Evolutionary conservation across 2,888 invertebrate genomes (phyloP), one percentile per base, ranked within the genome.

Genomic region (Catocala nupta): DNA sequence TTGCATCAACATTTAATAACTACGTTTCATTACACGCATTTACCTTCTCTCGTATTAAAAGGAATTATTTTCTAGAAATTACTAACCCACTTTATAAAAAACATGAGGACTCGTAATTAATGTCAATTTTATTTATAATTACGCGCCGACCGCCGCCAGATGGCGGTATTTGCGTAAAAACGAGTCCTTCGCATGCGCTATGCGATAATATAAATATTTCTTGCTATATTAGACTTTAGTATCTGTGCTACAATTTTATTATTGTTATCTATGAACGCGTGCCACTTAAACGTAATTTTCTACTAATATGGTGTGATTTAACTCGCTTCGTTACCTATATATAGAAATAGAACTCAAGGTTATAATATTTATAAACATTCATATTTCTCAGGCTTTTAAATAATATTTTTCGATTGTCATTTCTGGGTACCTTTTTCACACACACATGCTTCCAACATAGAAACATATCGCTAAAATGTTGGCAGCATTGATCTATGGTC

Each of bases 71-170:
- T 90, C 92, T 92, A 92, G 91, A 90, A 90, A 89, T 89, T 86
- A 65, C 87, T 91, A 91, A 89, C 89, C 88, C 84, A 91, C 89
- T 88, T 90, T 83, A 84, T 83, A 87, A 84, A 85, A 85, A 86
- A 80, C 77, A 70, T 74, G 68, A 68, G 73, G 78, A 75, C 78
- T 58, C 71, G 81, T 82, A 93, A 93, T 93, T 92, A 90, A 87
- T 92, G 91, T 90, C 91, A 91, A 92, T 92, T 91, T 91, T 88
- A 86, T 90, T 90, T 90, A 90, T 92, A 92, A 92, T 92, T 90
- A 84, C 79, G 55, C 75, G 61, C 67, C 71, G 67, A 64, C 81
- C 63, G 74, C 65, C 77, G 71, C 64, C 77, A 79, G 80, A 79
- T 78, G 74, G 79, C 73, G 70, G 81, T 75, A 82, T 82, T 78